A percentile compares a stretch with the other conserved stretches of the same genome.
Conservation (phyloP, 2,888 invertebrate genomes). For the Gymnocheta viridis region DNA sequence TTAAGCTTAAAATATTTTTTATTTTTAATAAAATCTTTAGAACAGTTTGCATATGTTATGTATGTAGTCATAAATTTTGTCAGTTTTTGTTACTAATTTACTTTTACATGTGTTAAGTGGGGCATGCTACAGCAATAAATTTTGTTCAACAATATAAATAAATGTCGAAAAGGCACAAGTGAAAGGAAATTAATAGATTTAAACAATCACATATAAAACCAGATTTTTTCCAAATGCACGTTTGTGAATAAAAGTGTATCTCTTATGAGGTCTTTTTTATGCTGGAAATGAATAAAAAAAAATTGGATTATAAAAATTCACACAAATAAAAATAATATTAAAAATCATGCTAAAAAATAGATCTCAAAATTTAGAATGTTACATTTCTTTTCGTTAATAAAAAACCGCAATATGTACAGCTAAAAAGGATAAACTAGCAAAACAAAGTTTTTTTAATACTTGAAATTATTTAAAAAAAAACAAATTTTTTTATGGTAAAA, state of each 20-base stretch:
- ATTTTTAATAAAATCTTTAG: not conserved
- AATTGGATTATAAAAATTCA: no score
- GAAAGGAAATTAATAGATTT: conserved; percentile 28
- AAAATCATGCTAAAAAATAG: no score
- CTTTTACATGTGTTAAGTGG: conserved; percentile 67
- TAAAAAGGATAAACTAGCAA: no score
- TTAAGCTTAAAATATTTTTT: not conserved
- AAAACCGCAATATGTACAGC: no score
- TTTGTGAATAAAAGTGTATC: not conserved
- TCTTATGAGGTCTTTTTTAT: no score
- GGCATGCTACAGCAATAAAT: conserved; percentile 66
- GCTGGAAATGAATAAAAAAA: not conserved
- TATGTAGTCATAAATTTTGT: conserved; percentile 48
- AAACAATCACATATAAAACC: not conserved
- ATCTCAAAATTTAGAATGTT: no score
- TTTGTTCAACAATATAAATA: conserved; percentile 46
- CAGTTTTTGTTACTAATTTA: conserved; percentile 61
- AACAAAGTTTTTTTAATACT: no score
- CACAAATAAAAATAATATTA: no score
- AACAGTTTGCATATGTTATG: not conserved
- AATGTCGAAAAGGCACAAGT: conserved; percentile 39
- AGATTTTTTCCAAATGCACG: not conserved
- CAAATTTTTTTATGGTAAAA: no score
- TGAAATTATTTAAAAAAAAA: no score
- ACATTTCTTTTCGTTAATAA: no score